These are phyloP conservation scores for Rhinopithecus roxellana DNA, from an alignment of 2,113 vertebrate genomes.

Conservation along the genomic window DNA sequence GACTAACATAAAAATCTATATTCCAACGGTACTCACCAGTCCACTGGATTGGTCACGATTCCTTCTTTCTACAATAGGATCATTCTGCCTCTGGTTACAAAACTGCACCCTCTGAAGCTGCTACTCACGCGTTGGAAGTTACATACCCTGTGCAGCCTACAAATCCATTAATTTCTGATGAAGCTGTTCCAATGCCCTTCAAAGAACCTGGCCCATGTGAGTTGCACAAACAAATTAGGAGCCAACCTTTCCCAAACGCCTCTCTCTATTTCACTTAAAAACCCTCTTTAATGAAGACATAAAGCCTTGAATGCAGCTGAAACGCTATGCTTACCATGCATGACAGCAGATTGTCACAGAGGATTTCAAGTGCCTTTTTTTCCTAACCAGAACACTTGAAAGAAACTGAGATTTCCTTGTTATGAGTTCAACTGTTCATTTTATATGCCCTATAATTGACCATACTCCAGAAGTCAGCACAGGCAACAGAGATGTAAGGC, in stretches of 20 bases:
- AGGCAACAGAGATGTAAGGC: slow-evolving; percentile 31
- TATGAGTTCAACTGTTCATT: slow-evolving; percentile 45
- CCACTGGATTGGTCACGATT: not conserved
- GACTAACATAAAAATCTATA: not conserved
- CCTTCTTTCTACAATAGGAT: not conserved
- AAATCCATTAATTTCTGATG: not conserved
- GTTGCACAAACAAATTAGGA: slow-evolving; percentile 46
- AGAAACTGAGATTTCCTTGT: slow-evolving; percentile 38
- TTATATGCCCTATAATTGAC: not conserved
- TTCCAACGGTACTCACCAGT: not conserved
- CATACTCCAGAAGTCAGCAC: slow-evolving; percentile 49
- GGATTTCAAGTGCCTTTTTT: slow-evolving; percentile 21
- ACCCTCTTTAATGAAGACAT: slow-evolving; percentile 66
- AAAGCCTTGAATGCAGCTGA: slow-evolving; percentile 50
- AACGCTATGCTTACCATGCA: slow-evolving; percentile 23
- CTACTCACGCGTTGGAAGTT: not conserved
- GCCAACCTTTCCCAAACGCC: not conserved
- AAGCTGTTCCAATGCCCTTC: not conserved
- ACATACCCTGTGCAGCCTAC: not conserved
- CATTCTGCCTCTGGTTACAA: not conserved
- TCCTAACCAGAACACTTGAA: slow-evolving; percentile 48
- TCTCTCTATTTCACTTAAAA: slow-evolving; percentile 62
- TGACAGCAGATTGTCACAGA: slow-evolving; percentile 56
- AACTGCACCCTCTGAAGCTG: not conserved
- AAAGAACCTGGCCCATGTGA: not conserved